These are phyloP conservation scores for Phycodurus eques DNA, from an alignment of 2,113 vertebrate species.

Conservation along the genomic window DNA sequence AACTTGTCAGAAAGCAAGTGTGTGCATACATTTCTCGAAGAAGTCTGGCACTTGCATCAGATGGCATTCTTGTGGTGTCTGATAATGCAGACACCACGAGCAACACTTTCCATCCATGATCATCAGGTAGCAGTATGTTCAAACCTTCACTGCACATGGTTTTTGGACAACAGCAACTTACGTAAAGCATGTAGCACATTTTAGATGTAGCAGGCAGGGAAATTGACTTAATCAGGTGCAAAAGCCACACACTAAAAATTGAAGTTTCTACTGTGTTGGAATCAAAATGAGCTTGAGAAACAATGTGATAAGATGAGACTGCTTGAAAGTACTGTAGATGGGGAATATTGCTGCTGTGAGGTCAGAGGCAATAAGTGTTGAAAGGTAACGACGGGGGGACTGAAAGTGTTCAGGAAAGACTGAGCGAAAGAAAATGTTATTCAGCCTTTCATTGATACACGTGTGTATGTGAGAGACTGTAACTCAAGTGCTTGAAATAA, in stretches of 20 bases:
- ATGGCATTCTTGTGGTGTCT: not conserved
- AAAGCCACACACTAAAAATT: not conserved
- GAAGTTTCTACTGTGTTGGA: not conserved
- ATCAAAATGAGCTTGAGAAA: not conserved
- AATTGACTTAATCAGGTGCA: not conserved
- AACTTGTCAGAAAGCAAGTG: not conserved
- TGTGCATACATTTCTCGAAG: not conserved
- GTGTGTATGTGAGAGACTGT: conserved; percentile 12
- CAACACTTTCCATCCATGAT: not conserved
- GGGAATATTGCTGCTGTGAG: not conserved
- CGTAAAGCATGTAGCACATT: no score
- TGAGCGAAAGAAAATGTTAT: not conserved
- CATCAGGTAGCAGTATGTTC: no score
- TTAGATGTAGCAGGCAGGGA: no score
- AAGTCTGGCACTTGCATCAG: not conserved
- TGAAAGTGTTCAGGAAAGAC: conserved; percentile 12
- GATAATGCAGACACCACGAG: not conserved
- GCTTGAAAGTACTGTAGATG: not conserved
- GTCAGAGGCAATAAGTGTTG: conserved; percentile 9
- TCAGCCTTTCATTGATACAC: conserved; percentile 3
- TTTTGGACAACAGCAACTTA: no score
- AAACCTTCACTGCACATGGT: no score
- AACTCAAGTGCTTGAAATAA: conserved; percentile 52
- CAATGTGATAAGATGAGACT: not conserved
- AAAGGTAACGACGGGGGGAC: conserved; percentile 8